Evolutionary conservation across 2,797 vertebrate genomes (phyloP).

Genomic region (Tadarida brasiliensis): DNA sequence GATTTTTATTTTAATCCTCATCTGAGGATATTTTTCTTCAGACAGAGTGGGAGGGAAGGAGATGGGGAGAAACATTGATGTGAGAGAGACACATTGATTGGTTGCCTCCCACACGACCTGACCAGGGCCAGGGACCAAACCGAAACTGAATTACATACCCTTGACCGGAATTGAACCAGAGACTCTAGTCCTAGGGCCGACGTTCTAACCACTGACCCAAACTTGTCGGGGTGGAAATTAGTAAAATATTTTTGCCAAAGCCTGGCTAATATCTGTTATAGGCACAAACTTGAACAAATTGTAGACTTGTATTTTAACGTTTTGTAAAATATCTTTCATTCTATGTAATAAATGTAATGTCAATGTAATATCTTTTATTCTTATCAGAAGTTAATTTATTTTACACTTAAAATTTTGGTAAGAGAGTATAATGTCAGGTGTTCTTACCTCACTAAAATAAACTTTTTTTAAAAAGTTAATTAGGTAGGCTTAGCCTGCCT

Average conservation of each 20-base stretch:
- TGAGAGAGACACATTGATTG: too few species aligned
- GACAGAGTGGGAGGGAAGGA: too few species aligned
- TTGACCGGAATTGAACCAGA: too few species aligned
- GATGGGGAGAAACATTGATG: too few species aligned
- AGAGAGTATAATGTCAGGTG: not conserved
- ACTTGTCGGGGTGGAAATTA: not conserved
- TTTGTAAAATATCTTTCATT: too few species aligned
- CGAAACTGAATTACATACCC: too few species aligned
- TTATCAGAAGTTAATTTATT: constrained; percentile 27
- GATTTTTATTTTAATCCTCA: not conserved
- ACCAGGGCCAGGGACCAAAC: too few species aligned
- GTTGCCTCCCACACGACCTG: too few species aligned
- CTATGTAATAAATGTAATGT: too few species aligned
- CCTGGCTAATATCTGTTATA: not conserved
- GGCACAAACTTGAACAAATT: not conserved
- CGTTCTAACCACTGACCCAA: too few species aligned
- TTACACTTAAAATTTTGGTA: not conserved
- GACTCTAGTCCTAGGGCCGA: too few species aligned
- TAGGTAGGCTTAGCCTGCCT: not conserved
- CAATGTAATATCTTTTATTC: constrained; percentile 47
- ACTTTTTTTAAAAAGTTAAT: not conserved
- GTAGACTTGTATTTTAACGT: not conserved
- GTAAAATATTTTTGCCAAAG: constrained; percentile 31
- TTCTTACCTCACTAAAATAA: not conserved
- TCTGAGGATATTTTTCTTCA: too few species aligned